phyloP scores from a whole-genome alignment of 53 echinoderm and acorn worm species.

The Holothuria leucospilota region DNA sequence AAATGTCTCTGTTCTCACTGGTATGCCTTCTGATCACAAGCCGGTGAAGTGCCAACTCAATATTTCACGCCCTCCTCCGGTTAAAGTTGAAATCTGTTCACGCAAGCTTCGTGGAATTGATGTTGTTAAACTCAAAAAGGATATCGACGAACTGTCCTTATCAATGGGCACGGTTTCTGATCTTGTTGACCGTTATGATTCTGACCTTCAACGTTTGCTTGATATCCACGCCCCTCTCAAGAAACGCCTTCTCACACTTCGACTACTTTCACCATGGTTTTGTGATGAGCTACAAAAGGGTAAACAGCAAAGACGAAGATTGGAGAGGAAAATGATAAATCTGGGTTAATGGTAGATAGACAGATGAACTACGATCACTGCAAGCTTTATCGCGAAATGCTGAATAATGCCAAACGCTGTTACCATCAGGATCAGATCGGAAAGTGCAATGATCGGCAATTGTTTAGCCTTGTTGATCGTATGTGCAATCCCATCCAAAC shows the following conservation, averaged over 20 bases:
- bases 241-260: too few species aligned
- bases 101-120: background rate
- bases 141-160: too few species aligned
- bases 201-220: constrained; percentile 6
- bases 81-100: background rate
- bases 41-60: background rate
- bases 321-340: too few species aligned
- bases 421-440: constrained; percentile 2
- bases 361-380: background rate
- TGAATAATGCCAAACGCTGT: background rate
- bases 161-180: too few species aligned
- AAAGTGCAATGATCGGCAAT: background rate
- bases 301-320: too few species aligned
- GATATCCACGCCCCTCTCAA: too few species aligned
- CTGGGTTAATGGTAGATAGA: constrained; percentile 14
- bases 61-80: background rate
- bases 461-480: constrained; percentile 23
- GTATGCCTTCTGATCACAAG: constrained; percentile 17
- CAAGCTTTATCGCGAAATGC: too few species aligned
- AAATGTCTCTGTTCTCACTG: too few species aligned
- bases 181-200: constrained; percentile 30
- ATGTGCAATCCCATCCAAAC: constrained; percentile 1
- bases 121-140: too few species aligned
- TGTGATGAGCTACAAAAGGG: constrained; percentile 22
- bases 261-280: constrained; percentile 44